Evolutionary conservation across 2,797 vertebrate genomes (phyloP), one percentile per base, ranked within the genome.

Genomic region (Anas flavirostris): DNA sequence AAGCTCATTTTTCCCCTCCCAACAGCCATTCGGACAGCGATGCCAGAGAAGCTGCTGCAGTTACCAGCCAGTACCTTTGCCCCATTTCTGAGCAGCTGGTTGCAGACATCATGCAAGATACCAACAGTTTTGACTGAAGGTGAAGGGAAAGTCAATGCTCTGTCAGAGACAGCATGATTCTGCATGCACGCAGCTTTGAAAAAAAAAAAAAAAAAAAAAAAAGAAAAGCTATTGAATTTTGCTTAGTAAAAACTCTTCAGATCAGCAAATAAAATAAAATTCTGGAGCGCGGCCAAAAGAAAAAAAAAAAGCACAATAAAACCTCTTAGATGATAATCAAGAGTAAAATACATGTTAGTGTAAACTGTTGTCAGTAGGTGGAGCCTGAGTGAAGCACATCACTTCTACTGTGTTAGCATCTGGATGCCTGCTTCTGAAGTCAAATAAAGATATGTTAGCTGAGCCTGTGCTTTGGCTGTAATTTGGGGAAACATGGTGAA

Each of bases 11-110:
- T 59, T 64, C 21, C 16, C 37, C 46, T 93, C 21, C n/a, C 60
- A 66, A 74, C 95, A 97, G 97, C 85, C 41, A 0, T 72, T 94
- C 66, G 0, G 92, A 84, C 52, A 91, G 41, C 4, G 92, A 93
- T 35, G 96, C 94, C 90, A 74, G 67, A 52, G 94, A 93, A 50
- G 94, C 95, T n/a, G 90, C 91, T 81, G 86, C 93, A 16, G 4
- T 87, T 6, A 50, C 84, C 68, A 87, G 96, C 84, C 93, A 44
- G 41, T 96, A 69, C 1, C 0, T 97, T 66, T 97, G 97, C 25
- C 92, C 95, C 33, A 7, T 77, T 44, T 55, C 82, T 16, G 66
- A 73, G 77, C 78, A 46, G 35, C 80, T 86, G 79, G 3, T 15
- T 81, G 90, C 66, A 74, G 82, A 66, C 59, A 6, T 35, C 60